These are phyloP conservation scores for Manis crassicaudata DNA, from an alignment of 2,797 vertebrate species.

Conservation along the genomic window DNA sequence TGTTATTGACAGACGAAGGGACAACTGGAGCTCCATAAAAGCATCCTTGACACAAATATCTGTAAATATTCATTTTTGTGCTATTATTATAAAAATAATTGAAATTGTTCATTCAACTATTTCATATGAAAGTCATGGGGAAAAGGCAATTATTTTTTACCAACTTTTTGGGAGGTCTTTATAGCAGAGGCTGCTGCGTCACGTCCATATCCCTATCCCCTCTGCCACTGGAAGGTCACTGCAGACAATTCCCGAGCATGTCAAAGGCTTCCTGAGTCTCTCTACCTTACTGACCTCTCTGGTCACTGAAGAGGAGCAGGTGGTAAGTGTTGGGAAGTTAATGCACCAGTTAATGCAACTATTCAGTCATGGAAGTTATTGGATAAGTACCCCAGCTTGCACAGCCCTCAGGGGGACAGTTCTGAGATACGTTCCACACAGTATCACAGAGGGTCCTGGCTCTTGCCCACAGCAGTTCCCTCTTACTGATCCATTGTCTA, in stretches of 20 bases:
- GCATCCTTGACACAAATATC: constrained; percentile 95
- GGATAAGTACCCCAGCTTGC: background rate
- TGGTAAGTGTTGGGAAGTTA: background rate
- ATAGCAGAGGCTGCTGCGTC: background rate
- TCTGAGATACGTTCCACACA: background rate
- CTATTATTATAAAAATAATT: background rate
- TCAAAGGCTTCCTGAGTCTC: background rate
- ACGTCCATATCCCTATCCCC: background rate
- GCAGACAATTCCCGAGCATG: background rate
- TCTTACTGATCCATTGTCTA: background rate
- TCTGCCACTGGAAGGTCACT: background rate
- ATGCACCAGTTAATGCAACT: background rate
- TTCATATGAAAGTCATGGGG: background rate
- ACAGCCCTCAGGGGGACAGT: background rate
- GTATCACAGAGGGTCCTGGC: background rate
- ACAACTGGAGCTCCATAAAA: constrained; percentile 97
- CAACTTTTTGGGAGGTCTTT: background rate
- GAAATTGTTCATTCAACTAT: background rate
- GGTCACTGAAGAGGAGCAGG: background rate
- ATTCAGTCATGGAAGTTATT: background rate
- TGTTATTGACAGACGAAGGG: constrained; percentile 95
- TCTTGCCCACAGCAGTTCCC: background rate
- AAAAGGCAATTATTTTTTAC: background rate
- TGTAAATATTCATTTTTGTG: constrained; percentile 85
- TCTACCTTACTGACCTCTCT: background rate